A percentile compares a stretch with the other conserved stretches of the same genome.
phyloP scores from a whole-genome alignment of 2,113 vertebrate genomes.

The Nesoenas mayeri region DNA sequence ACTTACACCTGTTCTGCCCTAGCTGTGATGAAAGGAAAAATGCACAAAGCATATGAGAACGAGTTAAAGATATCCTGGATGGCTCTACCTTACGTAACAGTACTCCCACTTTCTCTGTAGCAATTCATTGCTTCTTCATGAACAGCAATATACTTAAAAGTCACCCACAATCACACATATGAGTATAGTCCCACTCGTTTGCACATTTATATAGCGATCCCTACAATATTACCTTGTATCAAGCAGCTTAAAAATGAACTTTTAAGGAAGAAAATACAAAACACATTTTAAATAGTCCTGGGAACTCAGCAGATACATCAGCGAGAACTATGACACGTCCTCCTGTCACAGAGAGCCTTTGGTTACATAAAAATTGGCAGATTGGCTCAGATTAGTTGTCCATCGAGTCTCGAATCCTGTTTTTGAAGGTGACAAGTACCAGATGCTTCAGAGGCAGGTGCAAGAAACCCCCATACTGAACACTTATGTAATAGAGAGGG shows the following conservation, averaged over 20 bases:
- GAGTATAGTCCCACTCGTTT: constrained; percentile 45
- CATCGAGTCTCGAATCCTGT: constrained; percentile 41
- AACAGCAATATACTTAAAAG: constrained; percentile 59
- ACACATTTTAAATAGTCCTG: constrained; percentile 29
- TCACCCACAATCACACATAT: constrained; percentile 59
- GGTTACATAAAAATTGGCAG: constrained; percentile 54
- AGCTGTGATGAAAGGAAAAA: not conserved
- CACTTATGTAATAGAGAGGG: constrained; percentile 69
- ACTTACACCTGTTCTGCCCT: constrained; percentile 8
- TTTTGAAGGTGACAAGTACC: constrained; percentile 70
- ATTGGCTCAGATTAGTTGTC: constrained; percentile 50
- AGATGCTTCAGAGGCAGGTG: constrained; percentile 74
- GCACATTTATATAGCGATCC: constrained; percentile 35
- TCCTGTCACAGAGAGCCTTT: not conserved
- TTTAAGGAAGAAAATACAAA: constrained; percentile 40
- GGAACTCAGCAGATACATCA: not conserved
- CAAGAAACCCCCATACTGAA: constrained; percentile 70
- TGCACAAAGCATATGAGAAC: not conserved
- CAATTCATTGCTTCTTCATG: constrained; percentile 65
- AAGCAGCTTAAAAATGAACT: constrained; percentile 25
- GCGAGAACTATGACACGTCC: not conserved
- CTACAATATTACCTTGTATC: constrained; percentile 5
- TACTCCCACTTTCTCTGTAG: constrained; percentile 62
- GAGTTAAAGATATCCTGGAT: constrained; percentile 47
- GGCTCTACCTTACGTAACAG: constrained; percentile 44